These are phyloP conservation scores for Drosophila pachea DNA, from an alignment of 1,140 invertebrate species.

Conservation along the genomic window DNA sequence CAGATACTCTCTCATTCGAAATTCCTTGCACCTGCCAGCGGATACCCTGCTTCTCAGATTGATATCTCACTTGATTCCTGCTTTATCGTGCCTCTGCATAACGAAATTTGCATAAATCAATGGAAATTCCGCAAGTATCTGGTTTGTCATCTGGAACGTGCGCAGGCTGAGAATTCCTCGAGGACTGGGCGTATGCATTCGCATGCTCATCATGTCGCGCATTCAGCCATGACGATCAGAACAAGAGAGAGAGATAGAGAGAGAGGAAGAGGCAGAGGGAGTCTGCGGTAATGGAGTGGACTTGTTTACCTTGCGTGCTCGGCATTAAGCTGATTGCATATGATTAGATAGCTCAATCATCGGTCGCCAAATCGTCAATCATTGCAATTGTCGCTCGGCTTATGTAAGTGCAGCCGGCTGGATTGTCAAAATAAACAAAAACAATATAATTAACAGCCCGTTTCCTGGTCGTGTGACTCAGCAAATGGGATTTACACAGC, in stretches of 20 bases:
- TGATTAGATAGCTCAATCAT: constrained; percentile 61
- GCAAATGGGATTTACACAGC: constrained; percentile 2
- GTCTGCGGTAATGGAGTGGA: constrained; percentile 11
- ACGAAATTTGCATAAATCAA: constrained; percentile 10
- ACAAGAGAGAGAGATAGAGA: neutral
- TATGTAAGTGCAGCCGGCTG: constrained; percentile 34
- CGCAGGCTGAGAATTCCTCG: constrained; percentile 38
- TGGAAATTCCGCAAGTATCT: constrained; percentile 48
- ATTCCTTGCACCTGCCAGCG: neutral
- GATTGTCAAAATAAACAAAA: constrained; percentile 35
- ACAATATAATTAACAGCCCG: constrained; percentile 15
- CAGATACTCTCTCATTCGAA: neutral
- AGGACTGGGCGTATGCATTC: constrained; percentile 31
- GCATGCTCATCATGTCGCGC: constrained; percentile 9
- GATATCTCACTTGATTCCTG: neutral
- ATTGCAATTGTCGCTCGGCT: constrained; percentile 23
- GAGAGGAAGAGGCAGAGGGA: neutral
- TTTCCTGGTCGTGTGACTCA: constrained; percentile 36
- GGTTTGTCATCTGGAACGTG: constrained; percentile 30
- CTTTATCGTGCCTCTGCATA: neutral
- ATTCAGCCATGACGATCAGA: constrained; percentile 46
- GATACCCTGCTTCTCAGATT: neutral
- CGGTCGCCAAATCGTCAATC: constrained; percentile 53
- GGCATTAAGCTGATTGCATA: constrained; percentile 53
- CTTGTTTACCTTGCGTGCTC: constrained; percentile 45